Percentiles rank a stretch among this genome's conserved stretches.
phyloP scores from a whole-genome alignment of 1,140 invertebrate species.

The Scaptomyza pallida region DNA sequence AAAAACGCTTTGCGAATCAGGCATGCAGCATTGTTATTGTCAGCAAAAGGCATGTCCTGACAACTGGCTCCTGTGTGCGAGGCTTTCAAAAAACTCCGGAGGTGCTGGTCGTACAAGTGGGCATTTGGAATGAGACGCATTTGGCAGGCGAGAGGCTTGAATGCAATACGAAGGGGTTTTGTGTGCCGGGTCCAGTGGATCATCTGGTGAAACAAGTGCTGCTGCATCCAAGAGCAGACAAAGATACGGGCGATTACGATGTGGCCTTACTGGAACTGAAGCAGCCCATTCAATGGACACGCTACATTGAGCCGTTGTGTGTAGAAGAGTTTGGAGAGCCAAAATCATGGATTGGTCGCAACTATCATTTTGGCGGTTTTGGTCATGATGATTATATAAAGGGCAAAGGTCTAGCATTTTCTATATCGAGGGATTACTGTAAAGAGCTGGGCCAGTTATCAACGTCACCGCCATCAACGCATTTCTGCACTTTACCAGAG shows the following conservation, averaged over 20 bases:
- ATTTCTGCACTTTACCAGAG: slow-evolving; percentile 52
- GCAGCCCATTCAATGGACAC: slow-evolving; percentile 31
- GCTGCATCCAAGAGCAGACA: slow-evolving; percentile 53
- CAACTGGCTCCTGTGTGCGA: slow-evolving; percentile 50
- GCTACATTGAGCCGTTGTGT: slow-evolving; percentile 56
- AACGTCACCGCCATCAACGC: slow-evolving; percentile 42
- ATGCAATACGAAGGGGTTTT: slow-evolving; percentile 61
- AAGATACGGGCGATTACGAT: slow-evolving; percentile 54
- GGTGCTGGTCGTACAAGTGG: slow-evolving; percentile 39
- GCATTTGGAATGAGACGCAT: slow-evolving; percentile 44
- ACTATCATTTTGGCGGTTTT: slow-evolving; percentile 59
- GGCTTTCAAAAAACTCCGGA: slow-evolving; percentile 23
- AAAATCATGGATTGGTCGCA: slow-evolving; percentile 41
- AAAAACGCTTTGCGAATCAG: neutral
- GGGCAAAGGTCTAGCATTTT: slow-evolving; percentile 46
- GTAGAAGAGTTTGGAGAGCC: slow-evolving; percentile 33
- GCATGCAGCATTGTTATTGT: slow-evolving; percentile 59
- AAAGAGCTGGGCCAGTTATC: slow-evolving; percentile 15
- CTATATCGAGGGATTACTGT: slow-evolving; percentile 44
- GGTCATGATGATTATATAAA: neutral
- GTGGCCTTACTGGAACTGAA: slow-evolving; percentile 49
- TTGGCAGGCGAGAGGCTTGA: slow-evolving; percentile 16
- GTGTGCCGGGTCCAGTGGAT: slow-evolving; percentile 47
- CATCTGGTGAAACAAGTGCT: slow-evolving; percentile 36
- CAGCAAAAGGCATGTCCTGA: slow-evolving; percentile 44